Base-by-base conservation (phyloP, 1,140 invertebrate species). In the Potamilus streckersoni region DNA sequence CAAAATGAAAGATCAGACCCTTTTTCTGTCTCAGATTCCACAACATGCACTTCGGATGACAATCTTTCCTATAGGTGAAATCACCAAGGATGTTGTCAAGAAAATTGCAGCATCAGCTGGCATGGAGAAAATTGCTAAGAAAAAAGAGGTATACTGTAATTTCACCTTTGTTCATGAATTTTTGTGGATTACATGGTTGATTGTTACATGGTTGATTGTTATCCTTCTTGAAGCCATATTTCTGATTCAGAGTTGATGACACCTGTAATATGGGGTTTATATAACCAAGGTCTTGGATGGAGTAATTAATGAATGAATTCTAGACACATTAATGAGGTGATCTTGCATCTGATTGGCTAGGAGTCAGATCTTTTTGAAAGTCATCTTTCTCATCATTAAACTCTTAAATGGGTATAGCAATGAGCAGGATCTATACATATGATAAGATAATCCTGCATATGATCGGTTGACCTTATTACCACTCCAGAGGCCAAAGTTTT, bases 1-100 rank as follows among this genome's bases (percentile, higher is more conserved):
- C 90, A 85, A 84, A 60, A 88, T 90, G 27, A 99, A 99, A 91
- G 98, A 99, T 89, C 98, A 99, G 91, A 98, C 97, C 23, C 96
- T 98, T 85, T 99, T 99, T 85, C 88, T 99, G 23, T 94, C 94
- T 76, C 95, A 96, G 90, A 93, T 99, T 55, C 88, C 93, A 61
- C 95, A 96, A 86, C 86, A 92, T 72, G 90, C 96, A 12, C 90
- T 99, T 17, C 92, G 92, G 81, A 93, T 91, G 86, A 95, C 95
- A 61, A 95, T 99, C 93, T 99, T 99, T 91, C 97, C 98, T 17
- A 79, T 99, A 63, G 97, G 96, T 56, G 89, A 92, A 68, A 87
- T 95, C 57, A 84, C 91, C 0, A 99, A 99, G 90, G 86, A 79
- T 58, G 88, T 94, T 85, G 96, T 99, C 0, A 96, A 96, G 90